Conservation (phyloP, 2,113 vertebrate species). For the Platanista minor region DNA sequence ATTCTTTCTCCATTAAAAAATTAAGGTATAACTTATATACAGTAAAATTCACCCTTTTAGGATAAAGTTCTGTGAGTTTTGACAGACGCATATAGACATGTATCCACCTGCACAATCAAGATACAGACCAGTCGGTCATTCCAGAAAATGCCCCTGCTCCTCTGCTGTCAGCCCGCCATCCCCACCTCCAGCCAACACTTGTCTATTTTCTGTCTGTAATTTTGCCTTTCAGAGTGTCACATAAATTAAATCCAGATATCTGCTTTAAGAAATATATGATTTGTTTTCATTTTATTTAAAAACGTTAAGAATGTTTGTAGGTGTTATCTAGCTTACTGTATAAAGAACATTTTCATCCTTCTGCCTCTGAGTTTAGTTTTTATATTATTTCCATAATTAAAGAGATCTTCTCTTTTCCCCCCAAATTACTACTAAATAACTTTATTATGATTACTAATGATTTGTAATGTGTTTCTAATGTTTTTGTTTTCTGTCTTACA, state of each 20-base stretch:
- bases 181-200: not conserved
- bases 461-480: not conserved
- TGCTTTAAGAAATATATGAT: not conserved
- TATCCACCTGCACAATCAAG: not conserved
- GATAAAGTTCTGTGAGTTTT: not conserved
- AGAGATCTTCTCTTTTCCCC: not conserved
- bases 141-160: not conserved
- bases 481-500: not conserved
- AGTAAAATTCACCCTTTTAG: not conserved
- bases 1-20: not conserved
- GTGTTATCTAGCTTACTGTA: not conserved
- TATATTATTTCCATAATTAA: conserved; percentile 9
- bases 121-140: not conserved
- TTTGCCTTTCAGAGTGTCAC: not conserved
- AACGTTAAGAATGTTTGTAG: not conserved
- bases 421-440: not conserved
- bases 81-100: not conserved
- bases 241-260: not conserved
- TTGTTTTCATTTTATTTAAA: not conserved
- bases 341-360: not conserved
- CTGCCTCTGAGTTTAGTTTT: not conserved
- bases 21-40: not conserved
- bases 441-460: not conserved
- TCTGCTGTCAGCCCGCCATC: no score
- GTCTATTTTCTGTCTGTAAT: not conserved